These are phyloP conservation scores for Heterochromis multidens DNA, from an alignment of 2,113 vertebrate genomes.

Conservation along the genomic window DNA sequence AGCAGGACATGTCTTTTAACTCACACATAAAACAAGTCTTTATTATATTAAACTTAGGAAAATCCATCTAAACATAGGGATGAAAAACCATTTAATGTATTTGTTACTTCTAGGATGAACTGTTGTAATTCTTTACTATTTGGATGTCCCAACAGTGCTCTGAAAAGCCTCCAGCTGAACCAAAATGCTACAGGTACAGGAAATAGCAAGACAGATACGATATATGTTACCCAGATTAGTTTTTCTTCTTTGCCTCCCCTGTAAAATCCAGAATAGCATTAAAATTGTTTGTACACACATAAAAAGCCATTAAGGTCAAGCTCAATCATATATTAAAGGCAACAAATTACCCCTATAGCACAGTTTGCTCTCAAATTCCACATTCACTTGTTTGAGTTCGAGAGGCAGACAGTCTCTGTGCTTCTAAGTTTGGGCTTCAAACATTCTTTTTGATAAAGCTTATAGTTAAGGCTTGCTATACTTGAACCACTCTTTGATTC, in stretches of 20 bases:
- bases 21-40: neutral
- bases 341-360: rapidly evolving
- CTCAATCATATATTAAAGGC: neutral
- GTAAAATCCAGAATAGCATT: neutral
- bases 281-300: neutral
- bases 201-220: neutral
- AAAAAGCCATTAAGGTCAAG: neutral
- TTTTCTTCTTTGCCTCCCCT: neutral
- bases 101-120: neutral
- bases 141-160: neutral
- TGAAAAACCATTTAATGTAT: neutral
- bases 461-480: neutral
- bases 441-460: neutral
- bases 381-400: neutral
- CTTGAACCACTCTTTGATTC: neutral
- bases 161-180: neutral
- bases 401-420: neutral
- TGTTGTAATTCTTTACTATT: neutral
- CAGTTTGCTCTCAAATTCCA: neutral
- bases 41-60: neutral
- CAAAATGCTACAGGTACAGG: neutral
- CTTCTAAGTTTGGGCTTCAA: neutral
- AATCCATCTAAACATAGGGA: neutral
- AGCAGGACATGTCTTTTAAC: neutral
- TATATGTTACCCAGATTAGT: neutral